Conservation (phyloP, 1,140 invertebrate genomes). For the Halyomorpha halys region DNA sequence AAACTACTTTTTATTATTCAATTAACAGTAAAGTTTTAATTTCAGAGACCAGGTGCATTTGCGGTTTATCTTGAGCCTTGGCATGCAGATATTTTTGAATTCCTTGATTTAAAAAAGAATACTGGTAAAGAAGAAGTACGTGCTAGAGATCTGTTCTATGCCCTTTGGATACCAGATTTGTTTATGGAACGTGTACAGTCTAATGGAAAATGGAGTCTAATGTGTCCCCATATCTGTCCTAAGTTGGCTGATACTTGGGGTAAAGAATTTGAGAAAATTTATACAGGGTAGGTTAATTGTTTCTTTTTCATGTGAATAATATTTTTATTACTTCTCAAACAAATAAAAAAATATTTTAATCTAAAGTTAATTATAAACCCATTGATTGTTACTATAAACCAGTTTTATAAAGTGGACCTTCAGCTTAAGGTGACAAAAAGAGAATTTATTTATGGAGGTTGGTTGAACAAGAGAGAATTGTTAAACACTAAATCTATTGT, state of each 20-base stretch:
- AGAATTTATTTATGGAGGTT: too few relatives aligned
- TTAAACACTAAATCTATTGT: too few relatives aligned
- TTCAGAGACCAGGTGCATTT: constrained; percentile 88
- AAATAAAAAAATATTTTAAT: too few relatives aligned
- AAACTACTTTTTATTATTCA: too few relatives aligned
- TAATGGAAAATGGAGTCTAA: constrained; percentile 83
- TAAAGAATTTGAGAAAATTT: constrained; percentile 86
- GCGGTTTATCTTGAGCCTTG: constrained; percentile 98
- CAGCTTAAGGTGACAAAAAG: too few relatives aligned
- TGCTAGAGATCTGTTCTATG: constrained; percentile 95
- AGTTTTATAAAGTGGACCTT: too few relatives aligned
- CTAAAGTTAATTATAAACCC: too few relatives aligned
- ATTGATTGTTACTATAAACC: too few relatives aligned
- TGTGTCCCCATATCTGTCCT: constrained; percentile 92
- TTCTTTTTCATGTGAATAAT: too few relatives aligned
- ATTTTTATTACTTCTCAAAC: too few relatives aligned
- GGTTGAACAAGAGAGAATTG: too few relatives aligned
- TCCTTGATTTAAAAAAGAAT: constrained; percentile 89
- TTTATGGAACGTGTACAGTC: constrained; percentile 94
- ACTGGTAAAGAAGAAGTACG: constrained; percentile 84
- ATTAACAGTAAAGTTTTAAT: neutral
- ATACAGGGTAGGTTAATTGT: constrained; percentile 49
- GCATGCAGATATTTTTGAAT: constrained; percentile 97
- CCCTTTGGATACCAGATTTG: constrained; percentile 95
- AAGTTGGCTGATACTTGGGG: constrained; percentile 88